These are phyloP conservation scores for Aromia moschata DNA, from an alignment of 2,888 invertebrate species.

Conservation along the genomic window DNA sequence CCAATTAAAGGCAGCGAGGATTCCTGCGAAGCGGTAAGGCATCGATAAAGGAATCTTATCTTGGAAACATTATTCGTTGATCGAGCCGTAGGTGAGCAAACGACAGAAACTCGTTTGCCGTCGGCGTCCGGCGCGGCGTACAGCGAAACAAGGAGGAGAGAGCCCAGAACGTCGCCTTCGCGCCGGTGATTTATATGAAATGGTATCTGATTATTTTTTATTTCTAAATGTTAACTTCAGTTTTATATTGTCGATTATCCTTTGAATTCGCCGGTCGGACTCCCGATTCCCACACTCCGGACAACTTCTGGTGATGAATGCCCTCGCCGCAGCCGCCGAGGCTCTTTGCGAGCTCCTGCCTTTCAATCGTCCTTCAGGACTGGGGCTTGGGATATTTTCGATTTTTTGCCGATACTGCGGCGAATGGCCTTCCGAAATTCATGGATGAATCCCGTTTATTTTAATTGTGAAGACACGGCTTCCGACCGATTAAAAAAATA, in stretches of 20 bases:
- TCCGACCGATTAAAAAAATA: too few species aligned
- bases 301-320: constrained; percentile 56
- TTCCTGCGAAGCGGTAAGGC: constrained; percentile 53
- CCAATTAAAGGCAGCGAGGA: constrained; percentile 50
- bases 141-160: constrained; percentile 32
- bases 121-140: constrained; percentile 31
- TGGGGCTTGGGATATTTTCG: too few species aligned
- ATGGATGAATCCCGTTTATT: too few species aligned
- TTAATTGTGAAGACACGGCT: too few species aligned
- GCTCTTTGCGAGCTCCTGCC: too few species aligned
- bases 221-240: constrained; percentile 64
- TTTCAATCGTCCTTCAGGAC: too few species aligned
- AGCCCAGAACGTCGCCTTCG: constrained; percentile 33
- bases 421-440: too few species aligned
- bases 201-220: constrained; percentile 63
- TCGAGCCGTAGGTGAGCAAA: constrained; percentile 49
- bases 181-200: constrained; percentile 63
- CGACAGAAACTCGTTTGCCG: constrained; percentile 48
- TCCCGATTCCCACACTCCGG: constrained; percentile 62
- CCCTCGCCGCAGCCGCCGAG: constrained; percentile 29
- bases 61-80: constrained; percentile 50
- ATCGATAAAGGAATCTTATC: constrained; percentile 54
- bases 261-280: constrained; percentile 60
- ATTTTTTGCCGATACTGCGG: too few species aligned
- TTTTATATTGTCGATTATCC: constrained; percentile 64